Evolutionary conservation across 1,140 invertebrate genomes (phyloP), one percentile per base, ranked within the genome.

Genomic region (Drosophila tsacasi): DNA sequence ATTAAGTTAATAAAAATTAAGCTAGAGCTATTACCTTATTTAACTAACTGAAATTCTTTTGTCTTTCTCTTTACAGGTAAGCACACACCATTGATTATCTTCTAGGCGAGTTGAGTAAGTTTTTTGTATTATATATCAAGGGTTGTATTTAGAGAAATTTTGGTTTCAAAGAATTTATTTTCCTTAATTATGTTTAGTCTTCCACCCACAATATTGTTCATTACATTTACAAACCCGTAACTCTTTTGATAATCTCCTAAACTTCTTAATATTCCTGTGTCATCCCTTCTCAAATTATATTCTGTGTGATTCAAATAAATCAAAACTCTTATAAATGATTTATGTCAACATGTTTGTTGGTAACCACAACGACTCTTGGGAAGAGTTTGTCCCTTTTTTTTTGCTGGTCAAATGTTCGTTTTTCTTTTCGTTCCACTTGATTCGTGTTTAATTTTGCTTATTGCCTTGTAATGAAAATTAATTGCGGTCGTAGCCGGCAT

Each of bases 401-500:
- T 13, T 42, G 23, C 49, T 54, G 25, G 49, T 13, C 32, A 37
- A 39, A 44, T 52, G 12, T 63, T 42, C 32, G 42, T 50, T 25
- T 55, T 60, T 35, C 17, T 23, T 40, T 76, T 61, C 59, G 60
- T 30, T 49, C 69, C 27, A 47, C 80, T 80, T 86, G 84, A 86
- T 86, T 80, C 83, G 84, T 81, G 74, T 81, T 89, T 89, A 90
- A 89, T 89, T 90, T 90, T 66, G 78, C 78, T 89, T 89, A 89
- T 84, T 89, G 84, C 85, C 85, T 72, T 74, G 85, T 89, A 89
- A 89, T 89, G 84, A 89, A 89, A 89, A 89, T 89, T 89, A 89
- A 89, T 89, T 87, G 84, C 81, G 84, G 83, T 75, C 83, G 66
- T 63, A 67, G 79, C 35, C 30, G 47, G 58, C 80, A 79, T 77